These are phyloP conservation scores for Catostomus latipinnis DNA, from an alignment of 2,797 vertebrate species.

Conservation along the genomic window DNA sequence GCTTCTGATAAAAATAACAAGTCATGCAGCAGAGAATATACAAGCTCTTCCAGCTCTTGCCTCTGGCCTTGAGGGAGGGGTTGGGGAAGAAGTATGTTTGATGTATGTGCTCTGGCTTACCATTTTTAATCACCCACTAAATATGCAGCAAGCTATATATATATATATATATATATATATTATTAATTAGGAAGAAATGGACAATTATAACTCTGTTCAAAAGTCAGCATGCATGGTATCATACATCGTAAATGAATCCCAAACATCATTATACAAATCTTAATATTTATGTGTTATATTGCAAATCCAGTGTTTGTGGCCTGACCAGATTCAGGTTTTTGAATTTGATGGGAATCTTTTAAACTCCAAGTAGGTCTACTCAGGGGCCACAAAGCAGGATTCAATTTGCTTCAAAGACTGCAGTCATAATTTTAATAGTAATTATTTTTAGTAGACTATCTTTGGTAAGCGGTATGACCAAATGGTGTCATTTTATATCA, in stretches of 20 bases:
- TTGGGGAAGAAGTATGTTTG: constrained; percentile 80
- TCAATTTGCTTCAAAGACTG: no score
- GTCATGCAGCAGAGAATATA: constrained; percentile 83
- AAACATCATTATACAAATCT: constrained; percentile 56
- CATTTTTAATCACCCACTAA: constrained; percentile 85
- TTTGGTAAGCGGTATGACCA: no score
- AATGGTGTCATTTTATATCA: no score
- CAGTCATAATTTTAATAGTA: no score
- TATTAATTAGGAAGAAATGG: constrained; percentile 94
- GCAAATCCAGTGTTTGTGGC: no score
- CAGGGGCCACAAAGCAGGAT: no score
- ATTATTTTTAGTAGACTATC: no score
- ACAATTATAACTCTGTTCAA: constrained; percentile 87
- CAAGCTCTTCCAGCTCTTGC: constrained; percentile 78
- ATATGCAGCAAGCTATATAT: constrained; percentile 86
- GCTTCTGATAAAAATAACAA: constrained; percentile 91
- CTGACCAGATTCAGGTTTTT: neutral
- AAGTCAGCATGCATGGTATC: constrained; percentile 79
- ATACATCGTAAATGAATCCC: constrained; percentile 86
- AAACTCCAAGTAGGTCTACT: neutral
- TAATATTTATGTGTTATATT: neutral
- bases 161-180: constrained; percentile 66
- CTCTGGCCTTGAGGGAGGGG: constrained; percentile 62
- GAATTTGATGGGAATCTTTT: neutral
- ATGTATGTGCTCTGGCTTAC: constrained; percentile 86